Conservation (phyloP, 2,113 vertebrate species). For the Heptranchias perlo region DNA sequence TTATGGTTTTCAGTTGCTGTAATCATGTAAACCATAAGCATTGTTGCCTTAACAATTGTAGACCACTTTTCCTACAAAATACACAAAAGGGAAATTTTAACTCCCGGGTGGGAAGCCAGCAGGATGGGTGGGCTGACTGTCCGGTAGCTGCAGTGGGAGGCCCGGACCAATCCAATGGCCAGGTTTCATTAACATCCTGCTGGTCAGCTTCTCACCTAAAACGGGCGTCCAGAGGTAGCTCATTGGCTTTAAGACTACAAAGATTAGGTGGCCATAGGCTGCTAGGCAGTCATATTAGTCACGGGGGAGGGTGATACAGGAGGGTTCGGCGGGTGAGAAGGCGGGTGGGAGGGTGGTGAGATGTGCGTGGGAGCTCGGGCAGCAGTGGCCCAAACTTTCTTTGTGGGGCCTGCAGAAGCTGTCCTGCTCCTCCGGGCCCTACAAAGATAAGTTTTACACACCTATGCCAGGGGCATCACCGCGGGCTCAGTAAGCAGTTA, state of each 20-base stretch:
- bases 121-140: background rate
- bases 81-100: background rate
- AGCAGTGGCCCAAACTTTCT: background rate
- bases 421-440: background rate
- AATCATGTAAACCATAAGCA: background rate
- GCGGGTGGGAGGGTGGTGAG: background rate
- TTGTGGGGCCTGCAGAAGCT: background rate
- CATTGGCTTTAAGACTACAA: background rate
- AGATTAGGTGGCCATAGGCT: background rate
- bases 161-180: background rate
- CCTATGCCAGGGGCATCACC: background rate
- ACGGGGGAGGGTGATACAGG: background rate
- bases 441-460: background rate
- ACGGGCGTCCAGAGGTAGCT: background rate
- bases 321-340: background rate
- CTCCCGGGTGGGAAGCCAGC: background rate
- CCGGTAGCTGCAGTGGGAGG: background rate
- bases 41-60: background rate
- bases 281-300: background rate
- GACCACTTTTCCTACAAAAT: background rate
- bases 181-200: background rate
- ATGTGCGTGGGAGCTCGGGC: background rate
- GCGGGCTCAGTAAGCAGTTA: background rate
- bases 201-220: background rate
- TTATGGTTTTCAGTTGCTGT: background rate